Base-by-base conservation (phyloP, 2,113 vertebrate species). In the Opisthocomus hoazin region DNA sequence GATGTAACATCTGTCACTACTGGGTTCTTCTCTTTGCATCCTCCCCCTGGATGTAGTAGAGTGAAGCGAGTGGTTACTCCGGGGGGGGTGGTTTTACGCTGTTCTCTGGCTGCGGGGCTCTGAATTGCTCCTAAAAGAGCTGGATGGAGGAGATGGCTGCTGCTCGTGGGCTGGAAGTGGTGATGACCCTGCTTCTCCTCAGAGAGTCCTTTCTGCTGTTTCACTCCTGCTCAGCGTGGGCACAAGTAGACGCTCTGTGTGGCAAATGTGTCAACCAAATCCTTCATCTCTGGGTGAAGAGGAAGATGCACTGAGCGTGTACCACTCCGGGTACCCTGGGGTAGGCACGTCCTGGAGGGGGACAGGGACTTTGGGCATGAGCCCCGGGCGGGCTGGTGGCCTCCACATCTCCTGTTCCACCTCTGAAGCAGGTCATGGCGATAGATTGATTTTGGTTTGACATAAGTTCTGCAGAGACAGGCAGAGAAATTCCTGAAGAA, bases 331-430 rank as follows among this genome's bases (percentile, higher is more conserved):
- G 15, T 26, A 27, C 15, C 14, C 50, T 16, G 30, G 29, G 34
- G 8, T 8, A 27, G 73, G 45, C 34, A 9, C 16, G 16, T 34
- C 37, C 46, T 0, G 0, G 23, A 60, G 58, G 8, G 14, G 69
- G 3, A 58, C 13, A 0, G 0, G 13, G 63, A 20, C n/a, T 57
- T 32, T 10, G 56, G 53, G 27, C 6, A 8, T 16, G 26, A 51
- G 26, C 36, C 41, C 24, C 6, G 43, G 66, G 41, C 69, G 60
- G 27, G 22, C 77, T 50, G 68, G 77, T 46, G 50, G n/a, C 43
- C 63, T 69, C 11, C 45, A 39, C 48, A 8, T 43, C 63, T 76
- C 34, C 29, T 43, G 16, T 74, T 29, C 21, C 29, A 12, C 29
- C 37, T 58, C 26, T 16, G 5, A 23, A 29, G 32, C 32, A 30